Percentiles rank a stretch among this genome's conserved stretches.
These are phyloP conservation scores for Blennius ocellaris DNA, from an alignment of 2,113 vertebrate genomes.

Conservation along the genomic window DNA sequence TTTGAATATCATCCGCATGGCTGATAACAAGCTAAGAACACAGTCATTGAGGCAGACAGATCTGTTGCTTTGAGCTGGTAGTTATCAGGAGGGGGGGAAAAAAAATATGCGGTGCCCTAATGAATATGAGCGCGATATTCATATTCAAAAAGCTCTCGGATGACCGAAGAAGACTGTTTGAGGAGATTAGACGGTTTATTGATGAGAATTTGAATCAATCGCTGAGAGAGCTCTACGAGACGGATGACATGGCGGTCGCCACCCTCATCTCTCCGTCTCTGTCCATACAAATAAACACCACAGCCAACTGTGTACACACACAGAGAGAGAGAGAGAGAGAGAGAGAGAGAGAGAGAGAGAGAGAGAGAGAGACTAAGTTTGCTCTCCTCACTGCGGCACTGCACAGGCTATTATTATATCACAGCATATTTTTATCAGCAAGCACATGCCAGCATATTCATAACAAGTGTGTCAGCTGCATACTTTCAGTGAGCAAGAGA, in stretches of 20 bases:
- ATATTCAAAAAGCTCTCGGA: constrained; percentile 15
- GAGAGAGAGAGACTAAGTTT: neutral
- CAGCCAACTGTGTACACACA: constrained; percentile 19
- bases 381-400: too few relatives aligned
- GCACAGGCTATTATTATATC: too few relatives aligned
- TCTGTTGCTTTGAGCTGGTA: constrained; percentile 34
- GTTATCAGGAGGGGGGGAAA: constrained; percentile 43
- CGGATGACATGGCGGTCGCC: constrained; percentile 9
- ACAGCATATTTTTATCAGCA: too few relatives aligned
- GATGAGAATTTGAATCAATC: constrained; percentile 54
- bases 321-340: neutral
- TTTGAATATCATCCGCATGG: constrained; percentile 50
- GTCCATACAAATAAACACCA: constrained; percentile 15
- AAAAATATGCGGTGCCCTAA: constrained; percentile 24
- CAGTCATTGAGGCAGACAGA: constrained; percentile 31
- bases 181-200: constrained; percentile 54
- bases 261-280: constrained; percentile 10
- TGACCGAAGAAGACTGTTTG: constrained; percentile 10
- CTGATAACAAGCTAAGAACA: constrained; percentile 38
- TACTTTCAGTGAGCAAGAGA: too few relatives aligned
- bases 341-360: too few relatives aligned
- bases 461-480: too few relatives aligned
- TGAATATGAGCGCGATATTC: constrained; percentile 28
- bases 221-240: constrained; percentile 7
- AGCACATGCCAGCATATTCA: too few relatives aligned